A percentile compares a stretch with the other conserved stretches of the same genome.
Conservation (phyloP, 2,888 invertebrate genomes). For the Diarsia mendica region DNA sequence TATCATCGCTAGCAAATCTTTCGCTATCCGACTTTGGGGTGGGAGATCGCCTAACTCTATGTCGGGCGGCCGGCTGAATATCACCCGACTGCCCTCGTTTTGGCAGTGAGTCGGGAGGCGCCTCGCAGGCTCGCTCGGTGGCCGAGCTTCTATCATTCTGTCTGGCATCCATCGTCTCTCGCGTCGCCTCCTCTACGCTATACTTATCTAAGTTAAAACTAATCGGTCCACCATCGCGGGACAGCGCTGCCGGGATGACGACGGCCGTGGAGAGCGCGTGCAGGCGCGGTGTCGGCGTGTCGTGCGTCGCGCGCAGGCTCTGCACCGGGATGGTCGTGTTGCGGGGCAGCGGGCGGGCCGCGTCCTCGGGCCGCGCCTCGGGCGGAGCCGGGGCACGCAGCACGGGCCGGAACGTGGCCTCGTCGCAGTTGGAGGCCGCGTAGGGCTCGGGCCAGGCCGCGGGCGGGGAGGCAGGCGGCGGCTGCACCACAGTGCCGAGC, state of each 20-base stretch:
- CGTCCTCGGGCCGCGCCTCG: conserved; percentile 72
- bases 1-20: conserved; percentile 72
- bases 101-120: conserved; percentile 79
- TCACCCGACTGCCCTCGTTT: conserved; percentile 78
- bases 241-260: conserved; percentile 50
- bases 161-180: conserved; percentile 67
- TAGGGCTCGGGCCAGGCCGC: conserved; percentile 83
- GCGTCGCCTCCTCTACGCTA: conserved; percentile 65
- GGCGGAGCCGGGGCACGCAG: conserved; percentile 88
- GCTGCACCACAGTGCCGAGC: conserved; percentile 73
- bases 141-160: conserved; percentile 66
- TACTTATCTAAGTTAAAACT: conserved; percentile 67
- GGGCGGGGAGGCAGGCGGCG: conserved; percentile 81
- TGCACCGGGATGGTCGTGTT: conserved; percentile 84
- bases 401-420: conserved; percentile 92
- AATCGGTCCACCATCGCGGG: conserved; percentile 30
- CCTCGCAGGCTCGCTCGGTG: conserved; percentile 70
- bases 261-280: conserved; percentile 34
- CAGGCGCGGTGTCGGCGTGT: conserved; percentile 72
- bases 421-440: conserved; percentile 91
- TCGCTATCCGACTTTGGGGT: conserved; percentile 79
- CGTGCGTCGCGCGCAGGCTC: conserved; percentile 64
- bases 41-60: conserved; percentile 84
- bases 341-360: conserved; percentile 78
- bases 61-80: conserved; percentile 78